A percentile compares a stretch with the other conserved stretches of the same genome.
These are phyloP conservation scores for Pristionchus mayeri DNA, from an alignment of 2,888 invertebrate genomes.

Conservation along the genomic window DNA sequence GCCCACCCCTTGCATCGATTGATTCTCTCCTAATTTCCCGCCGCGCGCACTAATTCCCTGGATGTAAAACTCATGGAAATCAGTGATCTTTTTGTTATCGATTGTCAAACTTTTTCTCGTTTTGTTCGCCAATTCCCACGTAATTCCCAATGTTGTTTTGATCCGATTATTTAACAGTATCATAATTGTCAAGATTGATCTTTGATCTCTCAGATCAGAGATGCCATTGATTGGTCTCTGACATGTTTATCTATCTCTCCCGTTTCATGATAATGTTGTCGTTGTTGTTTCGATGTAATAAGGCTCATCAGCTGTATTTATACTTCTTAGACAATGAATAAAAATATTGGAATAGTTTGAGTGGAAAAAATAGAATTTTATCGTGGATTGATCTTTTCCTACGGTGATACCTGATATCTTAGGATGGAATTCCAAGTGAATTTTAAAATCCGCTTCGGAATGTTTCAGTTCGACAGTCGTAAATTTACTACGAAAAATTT, in stretches of 20 bases:
- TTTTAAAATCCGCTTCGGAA: no score
- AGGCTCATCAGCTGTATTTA: background rate
- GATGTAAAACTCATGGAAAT: background rate
- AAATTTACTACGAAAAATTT: no score
- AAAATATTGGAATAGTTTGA: background rate
- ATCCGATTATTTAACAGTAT: background rate
- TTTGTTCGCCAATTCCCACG: background rate
- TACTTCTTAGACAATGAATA: conserved; percentile 6
- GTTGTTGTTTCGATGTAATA: background rate
- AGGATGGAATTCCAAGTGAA: no score
- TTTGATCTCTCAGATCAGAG: background rate
- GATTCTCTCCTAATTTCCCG: background rate
- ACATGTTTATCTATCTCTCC: background rate
- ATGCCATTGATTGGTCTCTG: conserved; percentile 23
- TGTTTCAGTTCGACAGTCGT: no score
- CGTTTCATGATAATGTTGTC: background rate
- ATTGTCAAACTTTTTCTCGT: conserved; percentile 3
- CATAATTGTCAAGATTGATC: conserved; percentile 34
- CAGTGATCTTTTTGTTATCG: background rate
- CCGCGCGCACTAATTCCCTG: background rate
- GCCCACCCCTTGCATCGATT: background rate
- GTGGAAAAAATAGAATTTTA: no score
- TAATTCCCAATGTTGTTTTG: background rate
- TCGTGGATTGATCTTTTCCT: no score
- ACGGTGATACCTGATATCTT: no score